Evolutionary conservation across 2,888 invertebrate species (phyloP), one percentile per base, ranked within the genome.

Genomic region (Resseliella maxima): DNA sequence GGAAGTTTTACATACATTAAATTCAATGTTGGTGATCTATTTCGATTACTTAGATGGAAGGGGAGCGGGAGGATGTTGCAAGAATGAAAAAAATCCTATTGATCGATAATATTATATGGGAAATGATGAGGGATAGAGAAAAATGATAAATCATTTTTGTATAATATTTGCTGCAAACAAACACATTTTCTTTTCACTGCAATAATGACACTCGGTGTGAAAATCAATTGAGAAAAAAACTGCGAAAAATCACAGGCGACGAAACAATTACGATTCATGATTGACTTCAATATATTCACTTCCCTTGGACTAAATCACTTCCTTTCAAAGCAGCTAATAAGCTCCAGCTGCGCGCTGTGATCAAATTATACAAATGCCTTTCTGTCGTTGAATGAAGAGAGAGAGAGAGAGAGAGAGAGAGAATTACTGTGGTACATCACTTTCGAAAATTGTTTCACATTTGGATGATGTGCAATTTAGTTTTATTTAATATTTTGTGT

Each of bases 81-180:
- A n/a, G n/a, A n/a, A n/a, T n/a, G n/a, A n/a, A n/a, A n/a, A n/a
- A n/a, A n/a, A n/a, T n/a, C n/a, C n/a, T n/a, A n/a, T n/a, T n/a
- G n/a, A n/a, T n/a, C n/a, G n/a, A n/a, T n/a, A 41, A 41, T 10
- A 3, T 12, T 50, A 21, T 18, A 50, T 21, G 21, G 50, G 50
- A 21, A 50, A 12, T 10, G 15, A 59, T 59, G 24, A 2, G n/a
- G n/a, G 24, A 5, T 24, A 2, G 24, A 24, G 5, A 5, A 24
- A 59, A 59, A 59, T 59, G 59, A 59, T 59, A 59, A 59, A 59
- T 59, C 24, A 59, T 59, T 59, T 59, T 59, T 18, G 50, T n/a
- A n/a, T n/a, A n/a, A 21, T 50, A 50, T 6, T 50, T 50, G 50
- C 21, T 21, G n/a, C n/a, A n/a, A n/a, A n/a, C n/a, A n/a, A n/a